Percentiles rank a stretch among this genome's conserved stretches.
Conservation (phyloP, 2,113 vertebrate genomes). For the Ivindomyrus marchei region DNA sequence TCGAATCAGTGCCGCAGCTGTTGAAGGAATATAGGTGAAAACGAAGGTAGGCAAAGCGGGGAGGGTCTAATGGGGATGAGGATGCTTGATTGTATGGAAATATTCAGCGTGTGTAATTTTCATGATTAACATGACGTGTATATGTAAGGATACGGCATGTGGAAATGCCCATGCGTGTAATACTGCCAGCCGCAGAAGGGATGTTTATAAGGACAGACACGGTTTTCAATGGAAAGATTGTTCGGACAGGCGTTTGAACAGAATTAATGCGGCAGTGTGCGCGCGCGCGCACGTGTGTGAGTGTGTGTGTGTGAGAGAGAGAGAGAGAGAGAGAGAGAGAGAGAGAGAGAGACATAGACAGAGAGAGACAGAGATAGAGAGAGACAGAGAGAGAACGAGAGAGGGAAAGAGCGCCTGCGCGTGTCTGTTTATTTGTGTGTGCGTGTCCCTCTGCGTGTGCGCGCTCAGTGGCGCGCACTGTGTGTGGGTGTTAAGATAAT, state of each 20-base stretch:
- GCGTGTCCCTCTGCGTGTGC: background rate
- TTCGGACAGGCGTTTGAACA: background rate
- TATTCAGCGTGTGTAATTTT: background rate
- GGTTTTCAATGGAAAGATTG: background rate
- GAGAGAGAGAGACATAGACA: background rate
- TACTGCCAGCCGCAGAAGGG: background rate
- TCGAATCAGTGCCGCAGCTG: conserved; percentile 14
- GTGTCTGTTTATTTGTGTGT: conserved; percentile 7
- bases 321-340: background rate
- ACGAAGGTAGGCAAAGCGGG: conserved; percentile 20
- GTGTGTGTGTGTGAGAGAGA: background rate
- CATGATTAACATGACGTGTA: background rate
- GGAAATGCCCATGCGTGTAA: background rate
- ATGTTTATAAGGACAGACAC: background rate
- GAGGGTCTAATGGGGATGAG: background rate
- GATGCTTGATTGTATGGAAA: background rate
- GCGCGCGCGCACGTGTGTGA: background rate
- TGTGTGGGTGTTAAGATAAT: conserved; percentile 24
- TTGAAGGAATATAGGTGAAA: conserved; percentile 20
- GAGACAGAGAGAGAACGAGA: background rate
- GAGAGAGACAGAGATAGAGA: background rate
- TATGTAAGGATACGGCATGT: background rate
- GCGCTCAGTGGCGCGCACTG: background rate
- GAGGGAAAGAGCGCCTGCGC: background rate
- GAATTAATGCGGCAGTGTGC: conserved; percentile 20